phyloP scores from a whole-genome alignment of 2,113 vertebrate genomes.

The Psilopsiagon aymara region DNA sequence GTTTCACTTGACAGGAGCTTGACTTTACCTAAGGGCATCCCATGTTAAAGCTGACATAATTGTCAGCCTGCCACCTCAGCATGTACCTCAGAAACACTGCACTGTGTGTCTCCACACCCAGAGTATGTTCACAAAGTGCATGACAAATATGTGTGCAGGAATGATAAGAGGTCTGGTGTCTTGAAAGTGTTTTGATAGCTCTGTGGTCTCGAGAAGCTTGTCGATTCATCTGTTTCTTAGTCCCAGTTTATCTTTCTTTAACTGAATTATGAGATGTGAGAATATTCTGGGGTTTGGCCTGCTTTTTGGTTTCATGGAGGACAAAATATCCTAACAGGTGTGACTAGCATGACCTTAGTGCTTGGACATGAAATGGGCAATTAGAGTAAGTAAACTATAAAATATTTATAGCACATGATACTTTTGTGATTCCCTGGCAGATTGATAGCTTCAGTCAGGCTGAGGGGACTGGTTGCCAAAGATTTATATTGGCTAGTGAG shows the following conservation, averaged over 20 bases:
- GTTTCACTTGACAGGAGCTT: background rate
- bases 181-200: background rate
- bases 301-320: background rate
- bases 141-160: background rate
- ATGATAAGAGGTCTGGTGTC: background rate
- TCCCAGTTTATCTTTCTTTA: background rate
- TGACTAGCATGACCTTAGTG: background rate
- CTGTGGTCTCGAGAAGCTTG: background rate
- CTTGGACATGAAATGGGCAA: constrained; percentile 16
- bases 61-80: background rate
- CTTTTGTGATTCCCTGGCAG: constrained; percentile 31
- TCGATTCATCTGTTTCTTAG: background rate
- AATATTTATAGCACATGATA: constrained; percentile 45
- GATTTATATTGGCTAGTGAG: background rate
- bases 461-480: constrained; percentile 19
- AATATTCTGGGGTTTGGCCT: background rate
- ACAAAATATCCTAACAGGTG: background rate
- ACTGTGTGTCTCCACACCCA: rapidly evolving
- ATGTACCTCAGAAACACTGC: background rate
- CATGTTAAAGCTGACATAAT: background rate
- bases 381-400: constrained; percentile 55
- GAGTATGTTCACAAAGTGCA: background rate
- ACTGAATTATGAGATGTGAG: background rate
- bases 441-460: constrained; percentile 31
- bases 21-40: background rate